Evolutionary conservation across 2,888 invertebrate genomes (phyloP), one percentile per base, ranked within the genome.

Genomic region (Ochlodes sylvanus): DNA sequence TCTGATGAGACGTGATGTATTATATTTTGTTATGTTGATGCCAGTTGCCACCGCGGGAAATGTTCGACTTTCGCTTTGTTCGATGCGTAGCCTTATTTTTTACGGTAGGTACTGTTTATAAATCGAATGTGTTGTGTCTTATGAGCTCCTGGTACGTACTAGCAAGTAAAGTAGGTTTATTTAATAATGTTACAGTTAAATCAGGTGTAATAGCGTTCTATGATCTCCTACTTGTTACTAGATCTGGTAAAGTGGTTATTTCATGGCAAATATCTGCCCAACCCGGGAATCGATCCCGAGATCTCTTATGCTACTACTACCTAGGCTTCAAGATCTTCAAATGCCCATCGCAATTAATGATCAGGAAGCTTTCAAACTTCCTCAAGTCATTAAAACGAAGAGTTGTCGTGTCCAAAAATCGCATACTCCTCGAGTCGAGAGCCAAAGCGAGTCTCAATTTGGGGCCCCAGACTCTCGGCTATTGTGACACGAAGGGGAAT

Each of bases 401-500:
- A 44, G 17, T 64, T 12, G 47, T 17, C 19, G 38, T 38, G 57
- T 50, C 57, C 38, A 15, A 21, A 44, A 55, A 63, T 41, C 19
- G 42, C 60, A 52, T 38, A 3, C n/a, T 44, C 17, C 27, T 15
- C 47, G 54, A 38, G 78, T 77, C 85, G 81, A 81, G 80, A 80
- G 77, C 82, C 84, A 86, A 87, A 87, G 85, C 76, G 76, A 72
- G 75, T 74, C 75, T 82, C 85, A 84, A 87, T 86, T 85, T 83
- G 77, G 77, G 76, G 74, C 82, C 83, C 85, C 79, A 47, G 70
- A 72, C 70, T 70, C 80, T 79, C 77, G 75, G 55, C 81, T 77
- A 88, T 89, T 88, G 88, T 89, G 75, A 76, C 75, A 66, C 75
- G 77, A 80, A 85, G 87, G 88, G 86, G 85, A 84, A 88, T 87